These are phyloP conservation scores for Jaculus jaculus DNA, from an alignment of 2,113 vertebrate species.

Conservation along the genomic window DNA sequence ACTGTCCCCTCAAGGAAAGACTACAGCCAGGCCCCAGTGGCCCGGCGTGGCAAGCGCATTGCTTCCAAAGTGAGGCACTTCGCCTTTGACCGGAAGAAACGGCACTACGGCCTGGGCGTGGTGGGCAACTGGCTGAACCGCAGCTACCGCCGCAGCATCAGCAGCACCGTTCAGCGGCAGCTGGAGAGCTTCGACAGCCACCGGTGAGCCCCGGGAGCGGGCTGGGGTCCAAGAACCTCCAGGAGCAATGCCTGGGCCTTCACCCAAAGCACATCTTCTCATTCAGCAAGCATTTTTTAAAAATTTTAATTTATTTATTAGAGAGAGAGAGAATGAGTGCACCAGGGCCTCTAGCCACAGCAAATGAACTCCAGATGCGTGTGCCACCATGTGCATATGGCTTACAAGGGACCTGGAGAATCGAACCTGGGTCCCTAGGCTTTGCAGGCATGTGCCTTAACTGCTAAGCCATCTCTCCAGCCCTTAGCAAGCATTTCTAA, in stretches of 20 bases:
- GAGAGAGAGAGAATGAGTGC: too few relatives aligned
- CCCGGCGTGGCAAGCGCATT: conserved; percentile 89
- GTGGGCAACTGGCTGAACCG: conserved; percentile 97
- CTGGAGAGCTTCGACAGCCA: conserved; percentile 95
- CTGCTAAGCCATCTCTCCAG: too few relatives aligned
- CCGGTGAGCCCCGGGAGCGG: conserved; percentile 84
- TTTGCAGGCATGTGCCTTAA: too few relatives aligned
- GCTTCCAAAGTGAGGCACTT: conserved; percentile 95
- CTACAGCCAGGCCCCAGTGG: background rate
- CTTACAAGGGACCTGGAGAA: too few relatives aligned
- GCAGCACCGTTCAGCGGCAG: conserved; percentile 94
- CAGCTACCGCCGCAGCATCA: conserved; percentile 93
- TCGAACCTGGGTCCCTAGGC: too few relatives aligned
- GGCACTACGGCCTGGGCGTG: conserved; percentile 94
- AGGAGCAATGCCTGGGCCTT: background rate
- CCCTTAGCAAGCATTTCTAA: background rate
- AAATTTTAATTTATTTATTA: too few relatives aligned
- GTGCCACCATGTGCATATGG: too few relatives aligned
- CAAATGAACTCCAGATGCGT: too few relatives aligned
- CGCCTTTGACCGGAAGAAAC: conserved; percentile 94
- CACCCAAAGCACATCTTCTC: background rate
- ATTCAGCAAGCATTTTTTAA: background rate
- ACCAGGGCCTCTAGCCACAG: too few relatives aligned
- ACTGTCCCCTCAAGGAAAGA: conserved; percentile 82
- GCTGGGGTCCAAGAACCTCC: background rate